Percentiles rank a stretch among this genome's conserved stretches.
Evolutionary conservation across 2,113 vertebrate species (phyloP).

Genomic region (Mixornis gularis): DNA sequence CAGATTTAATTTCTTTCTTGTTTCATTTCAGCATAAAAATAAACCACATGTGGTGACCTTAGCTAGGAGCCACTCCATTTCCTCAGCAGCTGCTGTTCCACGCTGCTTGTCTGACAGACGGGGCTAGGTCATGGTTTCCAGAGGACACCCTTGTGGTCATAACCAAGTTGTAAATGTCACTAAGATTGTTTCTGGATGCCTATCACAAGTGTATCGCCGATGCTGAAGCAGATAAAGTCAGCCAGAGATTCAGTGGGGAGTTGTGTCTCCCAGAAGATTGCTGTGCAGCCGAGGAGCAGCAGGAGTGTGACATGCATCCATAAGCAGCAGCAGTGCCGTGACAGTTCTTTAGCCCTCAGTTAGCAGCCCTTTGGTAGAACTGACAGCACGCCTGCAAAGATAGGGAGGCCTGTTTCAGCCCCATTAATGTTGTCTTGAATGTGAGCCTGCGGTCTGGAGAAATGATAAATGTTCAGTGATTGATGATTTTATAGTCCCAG

Average conservation of each 20-base stretch:
- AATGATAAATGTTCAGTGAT: slow-evolving; percentile 80
- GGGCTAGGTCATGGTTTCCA: slow-evolving; percentile 68
- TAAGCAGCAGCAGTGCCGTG: slow-evolving; percentile 62
- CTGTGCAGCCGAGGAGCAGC: slow-evolving; percentile 56
- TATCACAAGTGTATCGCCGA: slow-evolving; percentile 67
- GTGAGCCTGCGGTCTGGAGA: slow-evolving; percentile 67
- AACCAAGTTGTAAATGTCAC: slow-evolving; percentile 70
- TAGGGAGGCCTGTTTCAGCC: slow-evolving; percentile 59
- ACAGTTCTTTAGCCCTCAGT: slow-evolving; percentile 72
- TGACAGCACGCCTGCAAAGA: slow-evolving; percentile 67
- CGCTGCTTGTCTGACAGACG: slow-evolving; percentile 69
- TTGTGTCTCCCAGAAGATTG: slow-evolving; percentile 40
- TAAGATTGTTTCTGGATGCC: slow-evolving; percentile 47
- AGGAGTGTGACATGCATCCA: slow-evolving; percentile 60
- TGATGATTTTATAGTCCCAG: slow-evolving; percentile 75
- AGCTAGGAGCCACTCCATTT: slow-evolving; percentile 73
- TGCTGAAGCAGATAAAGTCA: slow-evolving; percentile 71
- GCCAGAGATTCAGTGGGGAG: slow-evolving; percentile 71
- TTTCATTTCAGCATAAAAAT: slow-evolving; percentile 49
- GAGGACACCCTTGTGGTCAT: slow-evolving; percentile 68
- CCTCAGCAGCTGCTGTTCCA: slow-evolving; percentile 71
- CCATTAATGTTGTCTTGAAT: slow-evolving; percentile 70
- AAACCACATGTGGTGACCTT: slow-evolving; percentile 75
- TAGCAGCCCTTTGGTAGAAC: slow-evolving; percentile 64
- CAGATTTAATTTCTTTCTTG: slow-evolving; percentile 22